Base-by-base conservation (phyloP, 2,797 vertebrate species). In the Cynopterus sphinx region DNA sequence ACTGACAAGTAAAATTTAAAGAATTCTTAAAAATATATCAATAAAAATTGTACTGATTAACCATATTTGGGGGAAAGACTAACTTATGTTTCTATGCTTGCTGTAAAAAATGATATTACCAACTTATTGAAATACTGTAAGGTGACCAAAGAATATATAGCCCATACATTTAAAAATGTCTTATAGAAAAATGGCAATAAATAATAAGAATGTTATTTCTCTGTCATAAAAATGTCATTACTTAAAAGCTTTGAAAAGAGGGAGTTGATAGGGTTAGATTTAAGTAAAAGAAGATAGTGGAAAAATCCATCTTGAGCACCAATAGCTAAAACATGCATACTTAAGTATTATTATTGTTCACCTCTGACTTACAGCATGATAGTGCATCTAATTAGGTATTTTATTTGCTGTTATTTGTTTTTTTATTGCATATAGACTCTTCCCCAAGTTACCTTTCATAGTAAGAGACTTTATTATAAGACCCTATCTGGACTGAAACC, bases 61-160 rank as follows among this genome's bases (percentile, higher is more conserved):
- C 22, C 61, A 73, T 78, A 67, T 15, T 16, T 0, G 17, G 33
- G 57, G 21, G 22, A 87, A 74, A 95, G 43, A 81, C 9, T 79
- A 5, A 57, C 57, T 87, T 67, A 68, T 61, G 67, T 41, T 70
- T 67, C 39, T 63, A 39, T 79, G 41, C 12, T 88, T 89, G 19
- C 10, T 77, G 87, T 46, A 70, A 90, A 96, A 95, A 96, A 77
- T 81, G 73, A 39, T 84, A 65, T 65, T 75, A 46, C 11, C 41
- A 91, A 79, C 6, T 89, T 36, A 6, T 33, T 95, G 77, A 93
- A 78, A 87, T 75, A 71, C 26, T n/a, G 79, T 33, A 83, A 26
- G 15, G 9, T 87, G 57, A 90, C 59, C 55, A 74, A 95, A 84
- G 57, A 91, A 77, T 49, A 68, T 21, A 65, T 2, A 90, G 57